Percentiles rank a stretch among this genome's conserved stretches.
These are phyloP conservation scores for Caenorhabditis briggsae DNA, from an alignment of 1,140 invertebrate species.

Conservation along the genomic window DNA sequence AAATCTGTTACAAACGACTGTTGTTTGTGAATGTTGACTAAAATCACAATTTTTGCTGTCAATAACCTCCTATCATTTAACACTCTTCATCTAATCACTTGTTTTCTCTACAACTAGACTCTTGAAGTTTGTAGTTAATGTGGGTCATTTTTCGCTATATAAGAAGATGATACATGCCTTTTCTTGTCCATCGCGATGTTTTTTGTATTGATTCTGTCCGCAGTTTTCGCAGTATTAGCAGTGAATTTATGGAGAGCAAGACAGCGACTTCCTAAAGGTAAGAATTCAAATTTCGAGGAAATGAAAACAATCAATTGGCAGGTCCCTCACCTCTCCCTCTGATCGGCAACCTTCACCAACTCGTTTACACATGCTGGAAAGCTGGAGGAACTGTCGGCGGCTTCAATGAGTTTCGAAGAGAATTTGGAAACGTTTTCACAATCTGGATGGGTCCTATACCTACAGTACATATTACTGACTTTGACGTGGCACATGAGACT, in stretches of 20 bases:
- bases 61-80: not conserved
- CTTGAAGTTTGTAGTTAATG: not conserved
- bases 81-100: not conserved
- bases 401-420: slow-evolving; percentile 49
- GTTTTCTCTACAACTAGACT: not conserved
- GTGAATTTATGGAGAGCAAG: slow-evolving; percentile 15
- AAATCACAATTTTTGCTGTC: not conserved
- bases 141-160: not conserved
- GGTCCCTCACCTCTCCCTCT: slow-evolving; percentile 52
- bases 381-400: not conserved
- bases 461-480: slow-evolving; percentile 53
- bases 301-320: not conserved
- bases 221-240: not conserved
- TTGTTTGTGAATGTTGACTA: not conserved
- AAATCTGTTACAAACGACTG: not conserved
- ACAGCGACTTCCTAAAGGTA: slow-evolving; percentile 34
- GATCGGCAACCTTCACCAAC: slow-evolving; percentile 56
- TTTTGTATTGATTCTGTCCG: not conserved
- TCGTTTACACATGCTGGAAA: slow-evolving; percentile 1
- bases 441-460: slow-evolving; percentile 61
- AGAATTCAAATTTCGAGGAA: not conserved
- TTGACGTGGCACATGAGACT: slow-evolving; percentile 43
- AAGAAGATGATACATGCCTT: not conserved
- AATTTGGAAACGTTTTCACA: slow-evolving; percentile 48
- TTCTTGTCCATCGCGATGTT: not conserved